Evolutionary conservation across 2,797 vertebrate species (phyloP).

Genomic region (Intellagama lesueurii): DNA sequence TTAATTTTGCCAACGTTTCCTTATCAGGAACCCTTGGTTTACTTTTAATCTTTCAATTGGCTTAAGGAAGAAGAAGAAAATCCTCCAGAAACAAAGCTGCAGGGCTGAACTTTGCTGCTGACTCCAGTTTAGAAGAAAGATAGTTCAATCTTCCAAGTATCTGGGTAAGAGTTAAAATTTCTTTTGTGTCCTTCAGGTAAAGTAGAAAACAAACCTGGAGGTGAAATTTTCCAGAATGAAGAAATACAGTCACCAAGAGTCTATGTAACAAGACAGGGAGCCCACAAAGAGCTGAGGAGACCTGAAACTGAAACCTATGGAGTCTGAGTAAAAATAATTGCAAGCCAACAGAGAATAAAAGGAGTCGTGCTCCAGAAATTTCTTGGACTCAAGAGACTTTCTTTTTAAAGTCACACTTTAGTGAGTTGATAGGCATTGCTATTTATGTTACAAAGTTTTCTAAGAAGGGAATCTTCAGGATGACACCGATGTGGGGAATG

Average conservation of each 20-base stretch:
- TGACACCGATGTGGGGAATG: neutral
- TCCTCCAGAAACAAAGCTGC: too few relatives aligned
- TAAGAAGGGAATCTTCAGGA: neutral
- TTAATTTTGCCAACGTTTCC: too few relatives aligned
- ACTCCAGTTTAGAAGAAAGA: too few relatives aligned
- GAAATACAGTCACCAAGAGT: neutral
- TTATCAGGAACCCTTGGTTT: neutral
- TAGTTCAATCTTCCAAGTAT: neutral
- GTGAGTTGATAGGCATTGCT: conserved; percentile 14
- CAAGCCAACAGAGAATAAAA: conserved; percentile 41
- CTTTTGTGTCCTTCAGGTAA: conserved; percentile 11
- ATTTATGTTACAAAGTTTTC: neutral
- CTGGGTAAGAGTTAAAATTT: conserved; percentile 1
- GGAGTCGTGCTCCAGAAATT: conserved; percentile 30
- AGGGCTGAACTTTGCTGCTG: too few relatives aligned
- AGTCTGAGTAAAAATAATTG: conserved; percentile 64
- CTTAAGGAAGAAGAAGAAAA: neutral
- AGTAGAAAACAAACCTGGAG: conserved; percentile 13
- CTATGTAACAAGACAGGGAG: conserved; percentile 24
- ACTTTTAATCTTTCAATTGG: too few relatives aligned
- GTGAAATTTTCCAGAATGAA: conserved; percentile 31
- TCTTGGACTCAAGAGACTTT: conserved; percentile 35
- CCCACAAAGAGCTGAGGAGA: conserved; percentile 47
- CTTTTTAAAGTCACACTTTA: neutral
- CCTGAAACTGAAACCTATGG: conserved; percentile 48